These are phyloP conservation scores for Graptemys geographica DNA, from an alignment of 2,797 vertebrate species.

Conservation along the genomic window DNA sequence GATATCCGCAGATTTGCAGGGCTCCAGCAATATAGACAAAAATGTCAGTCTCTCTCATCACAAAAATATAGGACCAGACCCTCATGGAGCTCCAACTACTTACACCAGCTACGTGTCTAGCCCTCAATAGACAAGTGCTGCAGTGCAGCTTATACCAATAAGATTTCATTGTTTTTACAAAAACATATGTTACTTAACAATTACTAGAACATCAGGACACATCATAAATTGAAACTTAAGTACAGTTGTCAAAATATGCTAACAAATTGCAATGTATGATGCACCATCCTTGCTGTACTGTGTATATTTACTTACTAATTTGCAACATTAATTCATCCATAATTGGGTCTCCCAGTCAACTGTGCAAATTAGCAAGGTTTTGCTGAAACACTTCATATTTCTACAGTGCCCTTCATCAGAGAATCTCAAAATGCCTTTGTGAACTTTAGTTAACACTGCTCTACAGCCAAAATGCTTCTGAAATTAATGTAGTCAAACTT, in stretches of 20 bases:
- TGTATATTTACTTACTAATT: slow-evolving; percentile 35
- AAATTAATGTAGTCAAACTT: no score
- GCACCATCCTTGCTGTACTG: slow-evolving; percentile 26
- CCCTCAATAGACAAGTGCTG: background rate
- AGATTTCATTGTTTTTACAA: slow-evolving; percentile 28
- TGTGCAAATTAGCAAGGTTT: background rate
- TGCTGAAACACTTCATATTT: slow-evolving; percentile 42
- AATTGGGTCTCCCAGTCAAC: slow-evolving; percentile 39
- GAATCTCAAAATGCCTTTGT: slow-evolving; percentile 23
- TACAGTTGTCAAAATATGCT: slow-evolving; percentile 23
- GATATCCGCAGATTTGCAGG: no score
- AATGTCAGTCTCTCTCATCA: background rate
- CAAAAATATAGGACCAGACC: background rate
- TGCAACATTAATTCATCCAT: slow-evolving; percentile 36
- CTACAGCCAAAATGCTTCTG: no score
- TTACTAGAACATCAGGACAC: slow-evolving; percentile 28
- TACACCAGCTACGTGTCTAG: background rate
- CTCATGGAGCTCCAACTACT: background rate
- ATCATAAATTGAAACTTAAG: slow-evolving; percentile 40
- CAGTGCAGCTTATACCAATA: background rate
- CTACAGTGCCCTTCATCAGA: slow-evolving; percentile 27
- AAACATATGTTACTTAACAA: slow-evolving; percentile 26
- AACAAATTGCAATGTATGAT: slow-evolving; percentile 34
- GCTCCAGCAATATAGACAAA: background rate
- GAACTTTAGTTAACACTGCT: slow-evolving; percentile 1